Evolutionary conservation across 1,140 invertebrate genomes (phyloP), one percentile per base, ranked within the genome.

Genomic region (Holcopasites calliopsidis): DNA sequence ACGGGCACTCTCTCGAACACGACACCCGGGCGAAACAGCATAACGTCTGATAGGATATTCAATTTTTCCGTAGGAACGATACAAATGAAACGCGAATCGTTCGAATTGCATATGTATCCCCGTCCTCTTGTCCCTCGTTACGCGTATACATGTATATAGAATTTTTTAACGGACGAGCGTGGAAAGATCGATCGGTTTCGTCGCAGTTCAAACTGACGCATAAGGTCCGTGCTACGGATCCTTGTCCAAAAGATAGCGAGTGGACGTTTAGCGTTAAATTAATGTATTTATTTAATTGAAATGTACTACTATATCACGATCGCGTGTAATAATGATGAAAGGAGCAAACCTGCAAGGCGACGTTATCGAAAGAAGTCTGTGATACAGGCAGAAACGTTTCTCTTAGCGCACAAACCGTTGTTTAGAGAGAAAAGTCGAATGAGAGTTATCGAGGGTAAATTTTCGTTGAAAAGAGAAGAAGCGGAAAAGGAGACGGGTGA

Each of bases 321-420:
- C 28, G 50, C 35, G 44, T 54, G 23, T 60, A 55, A 47, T 44
- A 62, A 18, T 23, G 23, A 62, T 21, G 61, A 47, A 18, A 47
- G n/a, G 21, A 52, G 49, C 71, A 50, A 47, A 40, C 35, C n/a
- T n/a, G n/a, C n/a, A n/a, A n/a, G n/a, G 70, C 58, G 38, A 75
- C 33, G 49, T 82, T 72, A 66, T 57, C 55, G 52, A 71, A 66
- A 52, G 10, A 76, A 72, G 80, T 82, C 72, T 80, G 78, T 73
- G 80, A 75, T 82, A 82, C 80, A 78, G 76, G 70, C 76, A 58
- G n/a, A n/a, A 83, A 81, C 33, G 75, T 61, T 54, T 60, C 60
- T 75, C 62, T 82, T 70, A 78, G 70, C 70, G 81, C 65, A 82
- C 80, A 83, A 77, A 57, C 28, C 33, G 33, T 49, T 38, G 65